These are phyloP conservation scores for Ambastaia sidthimunki DNA, from an alignment of 2,797 vertebrate genomes.

Conservation along the genomic window DNA sequence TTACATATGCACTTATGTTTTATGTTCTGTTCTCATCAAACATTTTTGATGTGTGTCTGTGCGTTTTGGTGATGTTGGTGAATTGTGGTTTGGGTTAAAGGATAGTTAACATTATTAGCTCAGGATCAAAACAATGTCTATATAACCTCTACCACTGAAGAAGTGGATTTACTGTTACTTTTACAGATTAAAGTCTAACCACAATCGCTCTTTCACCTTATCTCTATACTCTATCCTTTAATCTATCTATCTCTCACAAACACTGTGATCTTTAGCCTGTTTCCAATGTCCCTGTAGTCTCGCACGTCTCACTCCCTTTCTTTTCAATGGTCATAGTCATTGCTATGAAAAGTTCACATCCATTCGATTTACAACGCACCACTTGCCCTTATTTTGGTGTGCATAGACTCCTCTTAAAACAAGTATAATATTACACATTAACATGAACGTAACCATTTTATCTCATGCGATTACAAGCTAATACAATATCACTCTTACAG, in stretches of 20 bases:
- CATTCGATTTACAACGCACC: background rate
- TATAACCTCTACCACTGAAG: background rate
- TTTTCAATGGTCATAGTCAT: background rate
- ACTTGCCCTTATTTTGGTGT: background rate
- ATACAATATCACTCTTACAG: background rate
- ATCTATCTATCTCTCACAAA: conserved; percentile 22
- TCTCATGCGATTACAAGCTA: background rate
- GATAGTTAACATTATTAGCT: background rate
- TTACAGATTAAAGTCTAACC: conserved; percentile 32
- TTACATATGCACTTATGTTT: background rate
- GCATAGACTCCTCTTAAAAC: too few relatives aligned
- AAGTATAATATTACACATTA: too few relatives aligned
- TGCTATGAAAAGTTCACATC: background rate
- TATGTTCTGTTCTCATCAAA: background rate
- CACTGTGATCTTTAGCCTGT: conserved; percentile 36
- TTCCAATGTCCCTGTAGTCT: conserved; percentile 13
- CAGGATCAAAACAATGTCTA: background rate
- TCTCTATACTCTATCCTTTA: conserved; percentile 5
- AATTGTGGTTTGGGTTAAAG: background rate
- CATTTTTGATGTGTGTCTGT: background rate
- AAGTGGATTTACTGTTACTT: conserved; percentile 11
- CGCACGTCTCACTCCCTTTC: conserved; percentile 3
- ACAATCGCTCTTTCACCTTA: conserved; percentile 5
- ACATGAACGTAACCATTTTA: background rate
- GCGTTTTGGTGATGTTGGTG: background rate